Percentiles rank a stretch among this genome's conserved stretches.
Conservation (phyloP, 2,113 vertebrate species). For the Pipa parva region DNA sequence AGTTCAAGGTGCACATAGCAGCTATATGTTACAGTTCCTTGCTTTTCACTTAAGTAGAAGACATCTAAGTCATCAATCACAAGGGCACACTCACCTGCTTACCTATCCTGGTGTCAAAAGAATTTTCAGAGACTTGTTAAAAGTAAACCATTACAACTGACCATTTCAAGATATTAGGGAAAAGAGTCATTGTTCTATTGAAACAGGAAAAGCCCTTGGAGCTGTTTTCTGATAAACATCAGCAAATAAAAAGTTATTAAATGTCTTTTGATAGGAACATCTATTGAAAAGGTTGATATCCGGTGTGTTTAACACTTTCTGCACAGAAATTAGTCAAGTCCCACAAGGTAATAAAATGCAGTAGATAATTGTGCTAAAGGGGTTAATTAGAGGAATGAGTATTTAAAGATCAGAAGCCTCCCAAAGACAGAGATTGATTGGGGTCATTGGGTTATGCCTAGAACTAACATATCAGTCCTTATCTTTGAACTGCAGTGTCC, state of each 20-base stretch:
- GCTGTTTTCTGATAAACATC: conserved; percentile 45
- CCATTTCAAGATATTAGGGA: conserved; percentile 15
- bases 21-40: conserved; percentile 17
- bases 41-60: conserved; percentile 29
- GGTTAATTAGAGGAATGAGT: conserved; percentile 66
- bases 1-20: background rate
- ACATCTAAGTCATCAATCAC: conserved; percentile 31
- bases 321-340: background rate
- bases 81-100: conserved; percentile 15
- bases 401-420: conserved; percentile 61
- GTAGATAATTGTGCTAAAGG: conserved; percentile 34
- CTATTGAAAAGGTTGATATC: conserved; percentile 76
- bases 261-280: conserved; percentile 70
- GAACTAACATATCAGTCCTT: conserved; percentile 71
- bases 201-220: conserved; percentile 2
- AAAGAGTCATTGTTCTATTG: conserved; percentile 11
- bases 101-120: conserved; percentile 26
- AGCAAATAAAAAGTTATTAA: conserved; percentile 61
- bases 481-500: conserved; percentile 73
- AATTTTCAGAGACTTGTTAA: conserved; percentile 21
- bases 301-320: conserved; percentile 27
- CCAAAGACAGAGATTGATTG: conserved; percentile 85
- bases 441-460: conserved; percentile 71
- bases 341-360: background rate
- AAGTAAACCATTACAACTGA: conserved; percentile 17